Evolutionary conservation across 2,888 invertebrate genomes (phyloP), one percentile per base, ranked within the genome.

Genomic region (Augiades crinisus): DNA sequence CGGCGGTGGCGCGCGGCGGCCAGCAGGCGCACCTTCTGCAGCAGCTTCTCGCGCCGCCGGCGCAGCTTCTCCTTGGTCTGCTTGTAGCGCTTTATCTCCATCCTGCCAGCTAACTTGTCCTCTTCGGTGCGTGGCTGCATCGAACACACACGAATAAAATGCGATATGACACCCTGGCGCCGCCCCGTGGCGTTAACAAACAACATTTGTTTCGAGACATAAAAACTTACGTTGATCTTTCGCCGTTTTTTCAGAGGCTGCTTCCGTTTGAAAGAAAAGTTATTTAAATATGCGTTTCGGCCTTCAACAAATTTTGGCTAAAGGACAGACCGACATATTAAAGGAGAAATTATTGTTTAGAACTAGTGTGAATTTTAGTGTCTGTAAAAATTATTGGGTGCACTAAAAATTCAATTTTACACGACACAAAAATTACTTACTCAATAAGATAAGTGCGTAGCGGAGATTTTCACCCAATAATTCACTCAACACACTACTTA

Each of bases 21-120:
- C 10, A 80, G 61, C 14, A 75, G 52, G 0, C 78, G 72, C 22
- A 82, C 79, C 43, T 73, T 73, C 59, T 90, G 90, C 61, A 87
- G 65, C 27, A 91, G 65, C 27, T 82, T 72, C 73, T 94, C 93
- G 54, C 93, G 92, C 52, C 94, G 91, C 16, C 93, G 91, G 5
- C 94, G 91, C 56, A 95, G 81, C 74, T 94, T 94, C 69, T 95
- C 95, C 70, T 96, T 95, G 27, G 95, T 94, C 67, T 95, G 93
- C 72, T 93, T 94, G 77, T 95, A 95, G 41, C 94, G 91, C 68
- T 94, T 94, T 57, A 94, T 91, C 69, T 95, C 95, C 55, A 93
- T 78, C 55, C 94, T 91, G 54, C 92, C 93, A 36, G 93, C 92
- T 31, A 93, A 62, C 62, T 93, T 92, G 72, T 95, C 95, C 69